Percentiles rank a stretch among this genome's conserved stretches.
Conservation (phyloP, 2,113 vertebrate species). For the Silurus meridionalis region DNA sequence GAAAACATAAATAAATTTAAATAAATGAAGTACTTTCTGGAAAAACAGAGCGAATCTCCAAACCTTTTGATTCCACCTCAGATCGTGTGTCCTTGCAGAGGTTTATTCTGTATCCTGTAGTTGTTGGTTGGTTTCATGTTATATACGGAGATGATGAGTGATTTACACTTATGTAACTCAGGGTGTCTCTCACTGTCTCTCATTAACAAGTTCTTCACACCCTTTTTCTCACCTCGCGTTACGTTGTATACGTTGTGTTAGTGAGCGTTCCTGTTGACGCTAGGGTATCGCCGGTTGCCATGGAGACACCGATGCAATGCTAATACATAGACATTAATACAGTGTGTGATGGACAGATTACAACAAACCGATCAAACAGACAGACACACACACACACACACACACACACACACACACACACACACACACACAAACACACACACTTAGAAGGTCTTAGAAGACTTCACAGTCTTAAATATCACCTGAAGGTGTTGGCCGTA, state of each 20-base stretch:
- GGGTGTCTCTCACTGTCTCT: conserved; percentile 4
- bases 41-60: too few relatives aligned
- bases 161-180: conserved; percentile 30
- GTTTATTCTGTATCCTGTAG: too few relatives aligned
- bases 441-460: too few relatives aligned
- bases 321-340: background rate
- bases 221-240: background rate
- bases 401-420: too few relatives aligned
- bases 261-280: background rate
- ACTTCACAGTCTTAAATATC: background rate
- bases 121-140: background rate
- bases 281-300: background rate
- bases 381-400: too few relatives aligned
- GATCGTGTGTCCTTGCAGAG: too few relatives aligned
- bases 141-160: conserved; percentile 17
- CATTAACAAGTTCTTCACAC: background rate
- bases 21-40: too few relatives aligned
- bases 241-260: background rate
- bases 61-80: too few relatives aligned
- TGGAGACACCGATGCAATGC: background rate
- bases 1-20: too few relatives aligned
- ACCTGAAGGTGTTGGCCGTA: background rate
- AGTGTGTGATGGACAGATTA: background rate
- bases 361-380: too few relatives aligned
- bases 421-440: too few relatives aligned